A percentile compares a stretch with the other conserved stretches of the same genome.
phyloP scores from a whole-genome alignment of 2,888 invertebrate species.

The Oxystoma pomonae region DNA sequence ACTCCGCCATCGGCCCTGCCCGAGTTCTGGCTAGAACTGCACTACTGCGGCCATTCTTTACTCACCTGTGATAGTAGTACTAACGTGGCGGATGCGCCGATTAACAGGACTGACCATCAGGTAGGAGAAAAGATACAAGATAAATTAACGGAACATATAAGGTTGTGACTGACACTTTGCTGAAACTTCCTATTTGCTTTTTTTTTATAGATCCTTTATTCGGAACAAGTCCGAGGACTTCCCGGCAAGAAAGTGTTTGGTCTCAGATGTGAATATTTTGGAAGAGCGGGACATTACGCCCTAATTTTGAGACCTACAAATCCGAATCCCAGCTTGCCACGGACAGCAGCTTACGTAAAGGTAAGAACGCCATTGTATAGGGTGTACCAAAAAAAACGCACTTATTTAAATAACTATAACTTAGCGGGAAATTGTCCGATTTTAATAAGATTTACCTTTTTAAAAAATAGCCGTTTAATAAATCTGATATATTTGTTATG shows the following conservation, averaged over 20 bases:
- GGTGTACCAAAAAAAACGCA: too few species aligned
- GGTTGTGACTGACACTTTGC: too few species aligned
- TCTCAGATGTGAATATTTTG: slow-evolving; percentile 75
- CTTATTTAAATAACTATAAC: too few species aligned
- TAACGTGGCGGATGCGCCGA: slow-evolving; percentile 13
- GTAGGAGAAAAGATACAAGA: too few species aligned
- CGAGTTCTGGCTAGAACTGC: slow-evolving; percentile 73
- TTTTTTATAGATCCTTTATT: slow-evolving; percentile 59
- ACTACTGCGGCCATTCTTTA: slow-evolving; percentile 75
- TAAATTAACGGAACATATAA: too few species aligned
- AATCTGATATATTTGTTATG: too few species aligned
- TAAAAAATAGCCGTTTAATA: too few species aligned
- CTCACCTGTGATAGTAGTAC: slow-evolving; percentile 61
- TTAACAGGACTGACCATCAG: slow-evolving; percentile 49
- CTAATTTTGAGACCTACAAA: slow-evolving; percentile 66
- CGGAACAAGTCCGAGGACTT: slow-evolving; percentile 71
- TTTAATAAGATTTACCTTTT: too few species aligned
- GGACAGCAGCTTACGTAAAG: slow-evolving; percentile 67
- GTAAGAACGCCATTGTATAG: too few species aligned
- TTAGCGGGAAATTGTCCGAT: too few species aligned
- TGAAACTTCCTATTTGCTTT: background rate
- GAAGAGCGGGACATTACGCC: slow-evolving; percentile 78
- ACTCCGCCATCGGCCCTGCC: slow-evolving; percentile 51
- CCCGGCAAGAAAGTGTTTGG: slow-evolving; percentile 65
- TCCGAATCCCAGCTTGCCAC: slow-evolving; percentile 58